These are phyloP conservation scores for Andrena fulva DNA, from an alignment of 2,888 invertebrate genomes.

Conservation along the genomic window DNA sequence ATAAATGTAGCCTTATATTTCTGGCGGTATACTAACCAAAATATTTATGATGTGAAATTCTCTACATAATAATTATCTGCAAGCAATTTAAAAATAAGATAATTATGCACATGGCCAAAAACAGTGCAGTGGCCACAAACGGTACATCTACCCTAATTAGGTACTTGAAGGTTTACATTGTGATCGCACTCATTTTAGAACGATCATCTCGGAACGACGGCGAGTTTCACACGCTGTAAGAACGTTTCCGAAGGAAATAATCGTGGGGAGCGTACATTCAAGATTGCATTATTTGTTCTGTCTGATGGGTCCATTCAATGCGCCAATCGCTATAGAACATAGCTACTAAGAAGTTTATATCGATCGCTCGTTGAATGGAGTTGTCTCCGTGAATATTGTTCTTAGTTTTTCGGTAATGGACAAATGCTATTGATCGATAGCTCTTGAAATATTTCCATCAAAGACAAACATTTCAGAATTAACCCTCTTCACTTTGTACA, in stretches of 20 bases:
- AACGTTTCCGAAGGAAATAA: slow-evolving; percentile 3
- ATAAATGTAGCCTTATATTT: too few species aligned
- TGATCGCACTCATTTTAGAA: too few species aligned
- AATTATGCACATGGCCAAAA: too few species aligned
- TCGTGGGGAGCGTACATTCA: neutral
- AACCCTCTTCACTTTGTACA: neutral
- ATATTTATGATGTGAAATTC: too few species aligned
- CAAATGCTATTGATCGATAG: slow-evolving; percentile 15
- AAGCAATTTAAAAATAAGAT: too few species aligned
- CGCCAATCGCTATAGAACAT: neutral
- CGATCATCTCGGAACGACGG: neutral
- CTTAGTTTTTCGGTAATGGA: neutral
- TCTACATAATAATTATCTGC: too few species aligned
- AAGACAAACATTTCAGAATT: neutral
- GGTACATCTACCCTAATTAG: too few species aligned
- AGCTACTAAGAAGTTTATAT: slow-evolving; percentile 30
- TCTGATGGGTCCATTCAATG: slow-evolving; percentile 25
- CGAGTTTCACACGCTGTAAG: neutral
- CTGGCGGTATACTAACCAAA: too few species aligned
- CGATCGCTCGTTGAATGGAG: slow-evolving; percentile 20
- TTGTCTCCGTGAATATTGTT: slow-evolving; percentile 11
- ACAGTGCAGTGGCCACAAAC: too few species aligned
- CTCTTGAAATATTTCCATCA: neutral
- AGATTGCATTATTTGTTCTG: slow-evolving; percentile 23
- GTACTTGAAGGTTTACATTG: too few species aligned